Evolutionary conservation across 2,797 vertebrate species (phyloP).

Genomic region (Gymnodraco acuticeps): DNA sequence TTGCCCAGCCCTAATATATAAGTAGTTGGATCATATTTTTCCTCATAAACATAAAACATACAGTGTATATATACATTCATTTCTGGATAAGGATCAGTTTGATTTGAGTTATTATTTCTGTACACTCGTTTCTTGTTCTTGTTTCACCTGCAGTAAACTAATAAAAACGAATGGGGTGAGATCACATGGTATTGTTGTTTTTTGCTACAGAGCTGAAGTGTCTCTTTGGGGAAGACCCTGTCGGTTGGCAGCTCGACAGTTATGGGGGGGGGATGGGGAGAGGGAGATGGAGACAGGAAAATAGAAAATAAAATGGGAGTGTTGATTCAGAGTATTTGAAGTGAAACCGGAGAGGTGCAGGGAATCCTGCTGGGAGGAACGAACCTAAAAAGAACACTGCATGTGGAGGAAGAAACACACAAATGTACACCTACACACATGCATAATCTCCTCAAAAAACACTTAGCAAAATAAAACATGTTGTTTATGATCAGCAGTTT

Average conservation of each 20-base stretch:
- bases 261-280: not conserved
- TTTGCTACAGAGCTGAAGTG: constrained; percentile 19
- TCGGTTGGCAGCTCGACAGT: constrained; percentile 22
- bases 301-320: not conserved
- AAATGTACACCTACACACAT: constrained; percentile 4
- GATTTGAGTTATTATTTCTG: not conserved
- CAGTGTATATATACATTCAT: no score
- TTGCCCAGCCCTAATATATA: no score
- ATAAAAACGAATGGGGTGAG: not conserved
- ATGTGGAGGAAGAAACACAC: not conserved
- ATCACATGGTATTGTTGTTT: constrained; percentile 10
- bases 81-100: no score
- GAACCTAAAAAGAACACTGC: constrained; percentile 24
- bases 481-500: not conserved
- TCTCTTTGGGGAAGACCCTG: constrained; percentile 35
- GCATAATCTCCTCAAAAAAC: not conserved
- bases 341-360: constrained; percentile 39
- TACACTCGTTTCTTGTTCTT: not conserved
- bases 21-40: no score
- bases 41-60: no score
- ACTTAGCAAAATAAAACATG: not conserved
- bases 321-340: constrained; percentile 38
- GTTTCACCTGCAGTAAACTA: not conserved
- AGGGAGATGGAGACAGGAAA: not conserved
- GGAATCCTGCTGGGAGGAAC: constrained; percentile 44